A percentile compares a stretch with the other conserved stretches of the same genome.
phyloP scores from a whole-genome alignment of 1,140 invertebrate genomes.

The Nixonia krombeini region DNA sequence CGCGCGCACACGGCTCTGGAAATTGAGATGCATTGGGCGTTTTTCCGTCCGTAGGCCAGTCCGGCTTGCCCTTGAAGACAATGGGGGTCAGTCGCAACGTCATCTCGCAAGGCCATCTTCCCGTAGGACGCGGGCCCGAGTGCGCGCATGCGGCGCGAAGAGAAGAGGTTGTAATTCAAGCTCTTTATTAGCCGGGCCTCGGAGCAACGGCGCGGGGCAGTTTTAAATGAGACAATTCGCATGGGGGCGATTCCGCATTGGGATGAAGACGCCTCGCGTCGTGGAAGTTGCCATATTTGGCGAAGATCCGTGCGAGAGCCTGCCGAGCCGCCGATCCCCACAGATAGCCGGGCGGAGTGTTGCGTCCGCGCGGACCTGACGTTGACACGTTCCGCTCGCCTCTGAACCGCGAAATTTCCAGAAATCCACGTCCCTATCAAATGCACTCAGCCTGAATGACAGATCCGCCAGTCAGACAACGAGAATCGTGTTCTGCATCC shows the following conservation, averaged over 20 bases:
- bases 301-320: constrained; percentile 14
- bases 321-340: not conserved
- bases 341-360: not conserved
- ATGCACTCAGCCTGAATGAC: constrained; percentile 22
- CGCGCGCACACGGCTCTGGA: constrained; percentile 8
- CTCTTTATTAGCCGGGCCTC: constrained; percentile 56
- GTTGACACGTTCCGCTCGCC: constrained; percentile 5
- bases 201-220: constrained; percentile 3
- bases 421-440: constrained; percentile 11
- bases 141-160: constrained; percentile 29
- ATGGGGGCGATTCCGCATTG: constrained; percentile 34
- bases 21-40: constrained; percentile 61
- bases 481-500: constrained; percentile 13
- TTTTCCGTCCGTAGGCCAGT: constrained; percentile 40
- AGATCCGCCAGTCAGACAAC: constrained; percentile 13
- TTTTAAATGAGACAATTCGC: constrained; percentile 59
- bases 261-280: constrained; percentile 44
- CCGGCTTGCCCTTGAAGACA: constrained; percentile 59
- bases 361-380: constrained; percentile 1
- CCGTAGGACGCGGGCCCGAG: constrained; percentile 31
- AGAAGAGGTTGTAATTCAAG: constrained; percentile 50
- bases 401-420: constrained; percentile 15
- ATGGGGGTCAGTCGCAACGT: constrained; percentile 56
- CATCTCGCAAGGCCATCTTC: constrained; percentile 67
- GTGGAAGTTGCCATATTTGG: constrained; percentile 48